phyloP scores from a whole-genome alignment of 2,888 invertebrate genomes.

The Napeogenes sylphis region DNA sequence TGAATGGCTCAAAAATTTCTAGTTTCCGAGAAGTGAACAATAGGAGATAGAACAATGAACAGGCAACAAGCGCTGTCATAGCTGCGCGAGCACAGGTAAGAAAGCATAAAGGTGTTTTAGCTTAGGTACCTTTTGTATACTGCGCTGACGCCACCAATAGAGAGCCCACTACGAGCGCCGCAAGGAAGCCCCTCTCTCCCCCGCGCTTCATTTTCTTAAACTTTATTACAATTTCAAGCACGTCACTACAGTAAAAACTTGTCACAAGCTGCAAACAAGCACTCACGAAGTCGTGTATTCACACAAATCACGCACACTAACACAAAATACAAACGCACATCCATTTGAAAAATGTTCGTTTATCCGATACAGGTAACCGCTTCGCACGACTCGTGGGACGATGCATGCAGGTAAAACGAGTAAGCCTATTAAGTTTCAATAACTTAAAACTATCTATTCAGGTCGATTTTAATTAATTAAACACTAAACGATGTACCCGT shows the following conservation, averaged over 20 bases:
- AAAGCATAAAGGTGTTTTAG: slow-evolving; percentile 49
- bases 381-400: slow-evolving; percentile 68
- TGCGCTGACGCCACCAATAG: slow-evolving; percentile 66
- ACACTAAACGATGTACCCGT: slow-evolving; percentile 51
- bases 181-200: slow-evolving; percentile 59
- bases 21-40: slow-evolving; percentile 52
- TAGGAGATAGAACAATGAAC: slow-evolving; percentile 62
- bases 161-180: slow-evolving; percentile 60
- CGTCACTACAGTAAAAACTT: slow-evolving; percentile 68
- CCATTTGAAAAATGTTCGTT: slow-evolving; percentile 77
- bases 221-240: slow-evolving; percentile 61
- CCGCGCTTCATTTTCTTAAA: slow-evolving; percentile 63
- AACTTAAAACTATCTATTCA: slow-evolving; percentile 66
- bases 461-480: slow-evolving; percentile 52
- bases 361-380: slow-evolving; percentile 74
- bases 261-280: slow-evolving; percentile 60
- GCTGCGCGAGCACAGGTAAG: slow-evolving; percentile 60
- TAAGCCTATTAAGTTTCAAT: slow-evolving; percentile 72
- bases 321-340: slow-evolving; percentile 72
- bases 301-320: slow-evolving; percentile 73
- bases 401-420: slow-evolving; percentile 74
- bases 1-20: slow-evolving; percentile 30
- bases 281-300: slow-evolving; percentile 61
- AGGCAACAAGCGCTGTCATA: slow-evolving; percentile 40
- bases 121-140: slow-evolving; percentile 65